phyloP scores from a whole-genome alignment of 2,888 invertebrate species.

The Gerris lacustris region DNA sequence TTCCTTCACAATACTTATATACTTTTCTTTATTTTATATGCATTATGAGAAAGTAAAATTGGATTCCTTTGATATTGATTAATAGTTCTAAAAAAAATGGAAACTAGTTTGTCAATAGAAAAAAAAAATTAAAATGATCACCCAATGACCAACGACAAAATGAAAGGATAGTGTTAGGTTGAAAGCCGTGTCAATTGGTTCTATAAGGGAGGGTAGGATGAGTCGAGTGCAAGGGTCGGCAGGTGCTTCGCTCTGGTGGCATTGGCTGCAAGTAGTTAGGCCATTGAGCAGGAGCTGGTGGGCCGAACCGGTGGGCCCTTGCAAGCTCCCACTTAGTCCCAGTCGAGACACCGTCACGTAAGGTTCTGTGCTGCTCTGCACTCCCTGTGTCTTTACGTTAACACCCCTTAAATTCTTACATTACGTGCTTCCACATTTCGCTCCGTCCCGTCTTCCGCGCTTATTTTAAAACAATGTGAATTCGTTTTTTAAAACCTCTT shows the following conservation, averaged over 20 bases:
- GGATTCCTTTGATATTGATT: no score
- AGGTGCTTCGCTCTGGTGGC: conserved; percentile 1
- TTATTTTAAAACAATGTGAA: not conserved
- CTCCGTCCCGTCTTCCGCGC: not conserved
- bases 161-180: not conserved
- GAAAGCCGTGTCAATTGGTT: not conserved
- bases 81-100: no score
- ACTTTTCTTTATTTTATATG: no score
- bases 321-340: not conserved
- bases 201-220: not conserved
- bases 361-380: not conserved
- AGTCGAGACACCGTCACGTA: not conserved
- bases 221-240: not conserved
- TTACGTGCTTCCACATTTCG: not conserved
- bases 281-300: not conserved
- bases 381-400: not conserved
- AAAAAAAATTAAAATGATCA: no score
- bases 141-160: no score
- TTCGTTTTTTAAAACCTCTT: not conserved
- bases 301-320: not conserved
- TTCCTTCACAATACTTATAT: no score
- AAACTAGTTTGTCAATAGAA: no score
- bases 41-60: no score
- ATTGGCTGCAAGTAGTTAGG: not conserved
- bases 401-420: not conserved